Evolutionary conservation across 2,113 vertebrate genomes (phyloP).

Genomic region (Phylloscopus trochiloides): DNA sequence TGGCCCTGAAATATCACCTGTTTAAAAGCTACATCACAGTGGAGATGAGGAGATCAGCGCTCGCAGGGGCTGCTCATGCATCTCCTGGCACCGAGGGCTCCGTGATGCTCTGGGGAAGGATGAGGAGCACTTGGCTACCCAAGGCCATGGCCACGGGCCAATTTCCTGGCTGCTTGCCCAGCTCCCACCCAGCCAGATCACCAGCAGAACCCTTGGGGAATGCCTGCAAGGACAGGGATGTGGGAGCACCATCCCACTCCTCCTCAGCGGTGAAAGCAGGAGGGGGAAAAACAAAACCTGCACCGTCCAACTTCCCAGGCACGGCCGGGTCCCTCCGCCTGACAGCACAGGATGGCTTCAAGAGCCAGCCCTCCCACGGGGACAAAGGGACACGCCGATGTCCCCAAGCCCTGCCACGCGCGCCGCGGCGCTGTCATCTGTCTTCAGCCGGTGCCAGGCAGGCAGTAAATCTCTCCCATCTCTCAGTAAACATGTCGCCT

Average conservation of each 20-base stretch:
- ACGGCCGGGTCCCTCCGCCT: neutral
- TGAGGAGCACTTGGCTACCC: neutral
- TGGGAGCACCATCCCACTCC: neutral
- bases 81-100: neutral
- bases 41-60: constrained; percentile 28
- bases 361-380: neutral
- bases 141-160: fast-evolving
- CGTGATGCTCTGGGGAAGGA: neutral
- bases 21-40: neutral
- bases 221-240: neutral
- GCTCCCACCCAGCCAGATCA: neutral
- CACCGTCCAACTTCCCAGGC: neutral
- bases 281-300: fast-evolving
- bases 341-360: fast-evolving
- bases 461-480: constrained; percentile 70
- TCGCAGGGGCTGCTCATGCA: neutral
- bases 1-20: constrained; percentile 30
- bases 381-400: fast-evolving
- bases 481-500: constrained; percentile 72
- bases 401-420: neutral
- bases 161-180: neutral
- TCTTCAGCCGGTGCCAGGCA: constrained; percentile 37
- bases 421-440: neutral
- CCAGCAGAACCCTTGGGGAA: neutral
- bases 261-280: neutral